A percentile compares a stretch with the other conserved stretches of the same genome.
These are phyloP conservation scores for Mastacembelus armatus DNA, from an alignment of 2,797 vertebrate genomes.

Conservation along the genomic window DNA sequence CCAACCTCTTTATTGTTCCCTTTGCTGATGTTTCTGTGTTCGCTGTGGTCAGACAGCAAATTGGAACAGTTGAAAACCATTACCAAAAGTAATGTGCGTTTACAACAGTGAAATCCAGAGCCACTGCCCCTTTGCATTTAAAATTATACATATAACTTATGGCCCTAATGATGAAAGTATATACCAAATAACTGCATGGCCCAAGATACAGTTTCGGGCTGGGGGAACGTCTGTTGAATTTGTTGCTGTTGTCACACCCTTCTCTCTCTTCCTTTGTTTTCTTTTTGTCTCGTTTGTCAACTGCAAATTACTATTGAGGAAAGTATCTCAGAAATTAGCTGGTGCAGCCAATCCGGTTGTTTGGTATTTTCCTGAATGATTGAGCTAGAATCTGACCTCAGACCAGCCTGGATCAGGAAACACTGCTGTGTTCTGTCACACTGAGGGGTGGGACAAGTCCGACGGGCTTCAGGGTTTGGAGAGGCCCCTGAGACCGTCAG, in stretches of 20 bases:
- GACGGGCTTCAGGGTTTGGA: constrained; percentile 63
- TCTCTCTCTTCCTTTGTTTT: too few species aligned
- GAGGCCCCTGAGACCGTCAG: constrained; percentile 66
- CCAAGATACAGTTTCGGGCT: too few species aligned
- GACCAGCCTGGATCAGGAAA: constrained; percentile 38
- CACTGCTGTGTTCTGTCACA: constrained; percentile 16
- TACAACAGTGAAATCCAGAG: too few species aligned
- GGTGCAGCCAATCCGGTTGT: constrained; percentile 2
- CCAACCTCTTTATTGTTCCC: not conserved
- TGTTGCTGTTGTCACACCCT: too few species aligned
- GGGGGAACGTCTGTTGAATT: too few species aligned
- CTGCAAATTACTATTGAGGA: not conserved
- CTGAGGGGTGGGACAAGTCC: constrained; percentile 48
- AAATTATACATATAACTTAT: too few species aligned
- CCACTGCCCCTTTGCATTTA: too few species aligned
- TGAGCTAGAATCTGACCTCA: constrained; percentile 24
- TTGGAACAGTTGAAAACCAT: too few species aligned
- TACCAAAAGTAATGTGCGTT: too few species aligned
- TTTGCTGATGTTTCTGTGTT: not conserved
- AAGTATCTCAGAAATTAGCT: not conserved
- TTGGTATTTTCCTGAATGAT: constrained; percentile 3
- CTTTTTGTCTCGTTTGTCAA: too few species aligned
- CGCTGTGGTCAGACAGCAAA: not conserved
- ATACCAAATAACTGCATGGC: too few species aligned
- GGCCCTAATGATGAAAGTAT: too few species aligned